Base-by-base conservation (phyloP, 1,140 invertebrate genomes). In the Procambarus virginalis region DNA sequence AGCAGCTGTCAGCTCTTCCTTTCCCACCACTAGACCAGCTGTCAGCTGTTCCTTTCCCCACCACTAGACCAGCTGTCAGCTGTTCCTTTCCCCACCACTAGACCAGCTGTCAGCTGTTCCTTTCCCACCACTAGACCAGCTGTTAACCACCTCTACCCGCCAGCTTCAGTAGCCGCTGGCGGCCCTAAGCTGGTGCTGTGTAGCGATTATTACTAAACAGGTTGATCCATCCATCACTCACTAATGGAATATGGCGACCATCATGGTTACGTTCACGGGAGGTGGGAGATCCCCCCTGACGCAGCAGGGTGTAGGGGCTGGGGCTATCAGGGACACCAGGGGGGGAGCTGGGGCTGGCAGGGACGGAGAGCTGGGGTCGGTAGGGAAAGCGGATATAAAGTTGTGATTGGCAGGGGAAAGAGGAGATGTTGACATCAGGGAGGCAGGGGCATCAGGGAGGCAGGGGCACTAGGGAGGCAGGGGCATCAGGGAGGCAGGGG, bases 181-280 rank as follows among this genome's bases (percentile, higher is more conserved):
- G n/a, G n/a, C 68, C 68, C 68, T 73, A 73, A 73, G 68, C 68
- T 73, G 68, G 68, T 73, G 68, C 68, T 73, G 68, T 73, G 68
- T 73, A 34, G 68, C 10, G 68, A 73, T 73, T 73, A 73, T 73
- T 73, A 73, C 68, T n/a, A 73, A n/a, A 73, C 68, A 73, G 8
- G 22, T 73, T 34, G 34, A 22, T n/a, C n/a, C 68, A 73, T 73
- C 68, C 68, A 73, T 73, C 68, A 73, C 2, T n/a, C 68, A 73
- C 68, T 73, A 73, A 73, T 73, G 68, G 68, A 73, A 73, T 73
- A 73, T 34, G 68, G 68, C 68, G 22, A 22, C n/a, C 68, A 73
- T 73, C 68, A 22, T 20, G 68, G 34, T 73, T 73, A 20, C 68
- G 34, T 22, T 22, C 68, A 34, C n/a, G n/a, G 3, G 22, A 34